Evolutionary conservation across 2,113 vertebrate genomes (phyloP), one percentile per base, ranked within the genome.

Genomic region (Dasypus novemcinctus): DNA sequence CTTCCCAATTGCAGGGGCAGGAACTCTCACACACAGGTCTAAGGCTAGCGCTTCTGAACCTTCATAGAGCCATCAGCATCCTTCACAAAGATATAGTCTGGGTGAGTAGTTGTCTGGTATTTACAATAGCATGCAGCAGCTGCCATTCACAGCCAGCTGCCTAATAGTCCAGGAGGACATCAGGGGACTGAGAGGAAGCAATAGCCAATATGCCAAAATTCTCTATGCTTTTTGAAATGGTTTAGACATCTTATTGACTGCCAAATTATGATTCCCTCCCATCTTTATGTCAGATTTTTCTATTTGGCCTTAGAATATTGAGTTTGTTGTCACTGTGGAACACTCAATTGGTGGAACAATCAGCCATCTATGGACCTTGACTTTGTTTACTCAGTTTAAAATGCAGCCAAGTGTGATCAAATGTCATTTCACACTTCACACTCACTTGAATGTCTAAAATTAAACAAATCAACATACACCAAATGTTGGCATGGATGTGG

Each of bases 191-290:
- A 29, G 13, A 10, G 79, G 78, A 38, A 9, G 14, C n/a, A 8
- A 4, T 2, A n/a, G 78, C 15, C 33, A n/a, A 33, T 5, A 15
- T 9, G 36, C 36, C 25, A 7, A 2, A 43, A 14, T 15, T 14
- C 5, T 17, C 25, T 15, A 1, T 33, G 1, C 25, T 31, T 1
- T 1, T 0, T 17, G 14, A 12, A 7, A 46, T n/a, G 46, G 29
- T 18, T 43, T 6, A 27, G 71, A 41, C 52, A 27, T 27, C 41
- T 15, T 74, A 13, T 12, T 76, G 46, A 33, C 17, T 31, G 18
- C 29, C 31, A 5, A 0, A 7, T 20, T 3, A n/a, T 12, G 31
- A 46, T 33, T 13, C n/a, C 9, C 9, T 8, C 74, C 74, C 11
- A 4, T 20, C 31, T 54, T 20, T n/a, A n/a, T 11, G 75, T 23